Evolutionary conservation across 2,888 invertebrate species (phyloP), one percentile per base, ranked within the genome.

Genomic region (Erynnis tages): DNA sequence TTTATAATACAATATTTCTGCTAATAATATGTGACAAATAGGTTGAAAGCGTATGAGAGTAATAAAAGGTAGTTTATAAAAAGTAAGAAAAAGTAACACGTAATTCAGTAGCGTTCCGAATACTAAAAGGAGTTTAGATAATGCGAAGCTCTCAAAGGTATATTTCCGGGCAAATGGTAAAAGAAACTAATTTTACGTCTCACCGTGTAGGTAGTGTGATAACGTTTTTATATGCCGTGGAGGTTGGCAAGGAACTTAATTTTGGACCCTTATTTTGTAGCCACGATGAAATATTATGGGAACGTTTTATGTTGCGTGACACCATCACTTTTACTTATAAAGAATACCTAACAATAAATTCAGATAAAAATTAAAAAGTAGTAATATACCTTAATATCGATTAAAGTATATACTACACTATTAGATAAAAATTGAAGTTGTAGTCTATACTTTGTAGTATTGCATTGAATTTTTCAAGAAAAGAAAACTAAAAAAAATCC

Each of bases 161-260:
- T 68, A 69, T 69, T 66, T 66, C 63, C 61, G 50, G 53, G 55
- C 54, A 49, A 64, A 59, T 65, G 66, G 55, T 63, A 65, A 67
- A 67, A 69, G 71, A 69, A 79, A 76, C 73, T 76, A 77, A 79
- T 82, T 79, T 76, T 68, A 65, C 66, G 63, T 70, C 67, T 73
- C 71, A 67, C 60, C 53, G 57, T 61, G 66, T 66, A 66, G 65
- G 63, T 25, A 65, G 66, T 58, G 65, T 59, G 62, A 60, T 63
- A 64, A 56, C 56, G 55, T 54, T 57, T 60, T 60, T 63, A 61
- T 60, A 62, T 48, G 60, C 63, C 65, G 58, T 58, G 56, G 60
- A 61, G 61, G 65, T 53, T 32, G 14, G 16, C 10, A n/a, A 23
- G 21, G 6, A 23, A n/a, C 14, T 34, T 34, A 7, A 25, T 25